Conservation (phyloP, 2,888 invertebrate genomes). For the Scaptomyza reducta region DNA sequence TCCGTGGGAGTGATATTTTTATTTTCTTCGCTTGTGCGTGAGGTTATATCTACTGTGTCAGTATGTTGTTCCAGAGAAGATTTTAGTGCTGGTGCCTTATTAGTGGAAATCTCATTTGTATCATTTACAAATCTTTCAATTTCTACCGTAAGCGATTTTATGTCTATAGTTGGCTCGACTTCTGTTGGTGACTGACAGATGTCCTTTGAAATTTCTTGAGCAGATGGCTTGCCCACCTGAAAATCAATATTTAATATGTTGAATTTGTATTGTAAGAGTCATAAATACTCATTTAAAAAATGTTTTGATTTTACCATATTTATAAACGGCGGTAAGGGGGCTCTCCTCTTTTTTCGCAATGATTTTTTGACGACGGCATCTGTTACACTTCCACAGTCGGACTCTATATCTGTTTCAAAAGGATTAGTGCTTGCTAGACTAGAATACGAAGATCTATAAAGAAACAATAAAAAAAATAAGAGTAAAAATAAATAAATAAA, state of each 20-base stretch:
- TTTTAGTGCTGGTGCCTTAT: background rate
- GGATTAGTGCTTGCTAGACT: slow-evolving; percentile 87
- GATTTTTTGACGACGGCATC: slow-evolving; percentile 73
- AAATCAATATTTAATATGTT: background rate
- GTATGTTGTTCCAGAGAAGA: background rate
- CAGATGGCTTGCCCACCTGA: slow-evolving; percentile 10
- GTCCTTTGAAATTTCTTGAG: slow-evolving; percentile 4
- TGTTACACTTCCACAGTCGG: slow-evolving; percentile 48
- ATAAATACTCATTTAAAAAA: background rate
- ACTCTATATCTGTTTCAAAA: slow-evolving; percentile 85
- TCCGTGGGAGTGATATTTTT: background rate
- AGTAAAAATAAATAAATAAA: background rate
- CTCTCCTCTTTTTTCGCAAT: slow-evolving; percentile 87
- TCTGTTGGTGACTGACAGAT: background rate
- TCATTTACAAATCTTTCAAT: slow-evolving; percentile 65
- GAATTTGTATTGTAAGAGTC: background rate
- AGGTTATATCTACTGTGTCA: background rate
- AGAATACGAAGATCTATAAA: slow-evolving; percentile 85
- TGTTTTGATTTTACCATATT: slow-evolving; percentile 32
- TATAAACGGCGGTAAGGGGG: slow-evolving; percentile 86
- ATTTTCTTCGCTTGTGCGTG: background rate
- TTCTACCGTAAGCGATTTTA: slow-evolving; percentile 62
- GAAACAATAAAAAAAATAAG: background rate
- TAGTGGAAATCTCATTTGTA: slow-evolving; percentile 17
- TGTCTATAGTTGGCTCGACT: slow-evolving; percentile 42